A percentile compares a stretch with the other conserved stretches of the same genome.
phyloP scores from a whole-genome alignment of 2,797 vertebrate genomes.

The Euthynnus affinis region DNA sequence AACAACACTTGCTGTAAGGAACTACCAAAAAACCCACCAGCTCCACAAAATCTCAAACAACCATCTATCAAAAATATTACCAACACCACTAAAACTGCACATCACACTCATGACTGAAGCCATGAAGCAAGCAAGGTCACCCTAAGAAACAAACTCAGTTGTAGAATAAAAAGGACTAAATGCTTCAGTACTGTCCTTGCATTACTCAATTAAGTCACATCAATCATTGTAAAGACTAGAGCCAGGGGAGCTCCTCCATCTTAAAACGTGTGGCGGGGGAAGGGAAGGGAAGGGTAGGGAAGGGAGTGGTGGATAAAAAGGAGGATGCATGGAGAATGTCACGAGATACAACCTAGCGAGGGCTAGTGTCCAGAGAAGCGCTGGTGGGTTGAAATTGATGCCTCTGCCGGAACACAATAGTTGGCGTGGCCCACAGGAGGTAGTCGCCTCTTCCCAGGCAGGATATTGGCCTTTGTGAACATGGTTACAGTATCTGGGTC shows the following conservation, averaged over 20 bases:
- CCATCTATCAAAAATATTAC: conserved; percentile 59
- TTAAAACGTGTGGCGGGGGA: conserved; percentile 44
- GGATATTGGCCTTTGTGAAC: conserved; percentile 83
- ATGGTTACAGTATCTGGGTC: conserved; percentile 81
- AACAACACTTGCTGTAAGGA: conserved; percentile 10
- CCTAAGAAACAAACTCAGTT: conserved; percentile 28
- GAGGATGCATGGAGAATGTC: conserved; percentile 65
- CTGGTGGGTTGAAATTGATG: conserved; percentile 81
- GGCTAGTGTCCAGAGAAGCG: conserved; percentile 71
- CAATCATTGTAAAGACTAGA: conserved; percentile 65
- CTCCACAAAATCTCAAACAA: conserved; percentile 39
- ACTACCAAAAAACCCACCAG: conserved; percentile 19
- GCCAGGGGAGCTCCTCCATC: conserved; percentile 69
- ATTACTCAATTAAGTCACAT: conserved; percentile 81
- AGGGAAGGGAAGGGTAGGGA: conserved; percentile 19
- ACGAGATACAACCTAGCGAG: conserved; percentile 66
- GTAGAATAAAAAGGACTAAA: conserved; percentile 57
- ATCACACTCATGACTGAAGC: conserved; percentile 43
- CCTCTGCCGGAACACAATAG: conserved; percentile 77
- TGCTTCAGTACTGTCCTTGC: conserved; percentile 68
- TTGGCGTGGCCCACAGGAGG: conserved; percentile 65
- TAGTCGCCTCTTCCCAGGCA: conserved; percentile 70
- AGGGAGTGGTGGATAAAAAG: conserved; percentile 59
- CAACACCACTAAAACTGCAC: conserved; percentile 41
- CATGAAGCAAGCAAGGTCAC: conserved; percentile 58